These are phyloP conservation scores for Brachyistius frenatus DNA, from an alignment of 2,113 vertebrate species.

Conservation along the genomic window DNA sequence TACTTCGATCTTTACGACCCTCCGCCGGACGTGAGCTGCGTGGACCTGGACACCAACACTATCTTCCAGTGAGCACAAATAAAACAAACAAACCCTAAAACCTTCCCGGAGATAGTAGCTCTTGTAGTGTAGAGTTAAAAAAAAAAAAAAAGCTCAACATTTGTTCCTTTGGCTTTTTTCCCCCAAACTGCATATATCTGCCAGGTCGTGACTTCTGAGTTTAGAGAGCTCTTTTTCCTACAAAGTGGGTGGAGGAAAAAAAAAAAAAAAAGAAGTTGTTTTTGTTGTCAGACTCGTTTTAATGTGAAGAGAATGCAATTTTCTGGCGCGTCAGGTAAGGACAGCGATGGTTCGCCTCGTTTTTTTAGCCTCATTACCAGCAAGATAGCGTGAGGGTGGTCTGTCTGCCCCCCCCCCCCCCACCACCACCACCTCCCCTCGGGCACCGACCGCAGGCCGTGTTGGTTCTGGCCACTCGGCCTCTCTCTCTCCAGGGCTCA, in stretches of 20 bases:
- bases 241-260: constrained; percentile 9
- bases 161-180: constrained; percentile 20
- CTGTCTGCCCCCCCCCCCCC: not conserved
- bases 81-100: not conserved
- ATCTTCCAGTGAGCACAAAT: constrained; percentile 93
- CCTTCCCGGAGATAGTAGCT: too few species aligned
- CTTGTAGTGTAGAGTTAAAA: too few species aligned
- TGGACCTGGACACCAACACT: constrained; percentile 98
- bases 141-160: not conserved
- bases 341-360: constrained; percentile 33
- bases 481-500: constrained; percentile 20
- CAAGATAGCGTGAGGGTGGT: constrained; percentile 44
- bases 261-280: constrained; percentile 38
- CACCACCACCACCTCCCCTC: too few species aligned
- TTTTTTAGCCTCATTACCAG: constrained; percentile 40
- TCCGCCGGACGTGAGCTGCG: constrained; percentile 96
- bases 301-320: constrained; percentile 31
- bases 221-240: constrained; percentile 34
- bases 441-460: not conserved
- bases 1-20: constrained; percentile 99
- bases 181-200: constrained; percentile 16
- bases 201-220: constrained; percentile 50
- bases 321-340: constrained; percentile 24
- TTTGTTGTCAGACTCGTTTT: constrained; percentile 46
- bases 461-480: constrained; percentile 42